These are phyloP conservation scores for Steinernema hermaphroditum DNA, from an alignment of 2,888 invertebrate species.

Conservation along the genomic window DNA sequence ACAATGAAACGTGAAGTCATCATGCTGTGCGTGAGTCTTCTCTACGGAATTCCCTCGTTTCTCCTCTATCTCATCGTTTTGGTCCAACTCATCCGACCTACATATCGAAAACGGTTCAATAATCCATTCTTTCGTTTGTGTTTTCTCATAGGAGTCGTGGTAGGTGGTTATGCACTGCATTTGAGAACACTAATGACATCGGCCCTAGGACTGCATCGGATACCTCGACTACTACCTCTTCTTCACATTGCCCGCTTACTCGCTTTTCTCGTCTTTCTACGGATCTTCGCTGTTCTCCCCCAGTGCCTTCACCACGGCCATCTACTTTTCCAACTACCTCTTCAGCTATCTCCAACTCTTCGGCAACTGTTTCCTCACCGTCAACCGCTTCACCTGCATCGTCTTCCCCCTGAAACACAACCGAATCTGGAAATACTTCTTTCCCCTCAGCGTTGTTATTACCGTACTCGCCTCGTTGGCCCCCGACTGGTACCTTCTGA, in stretches of 20 bases:
- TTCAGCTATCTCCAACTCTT: too few relatives aligned
- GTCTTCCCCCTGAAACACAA: neutral
- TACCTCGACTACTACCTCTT: constrained; percentile 2
- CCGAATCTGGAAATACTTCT: neutral
- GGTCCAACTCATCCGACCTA: neutral
- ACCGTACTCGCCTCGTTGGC: constrained; percentile 7
- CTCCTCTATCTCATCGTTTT: neutral
- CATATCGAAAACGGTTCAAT: neutral
- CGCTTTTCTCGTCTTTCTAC: neutral
- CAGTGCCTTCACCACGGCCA: too few relatives aligned
- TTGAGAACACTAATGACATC: too few relatives aligned
- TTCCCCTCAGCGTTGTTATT: neutral
- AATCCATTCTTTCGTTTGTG: constrained; percentile 7
- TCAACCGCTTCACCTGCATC: neutral
- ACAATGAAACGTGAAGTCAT: constrained; percentile 2
- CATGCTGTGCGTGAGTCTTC: neutral
- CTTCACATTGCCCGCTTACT: constrained; percentile 7
- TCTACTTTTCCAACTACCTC: too few relatives aligned
- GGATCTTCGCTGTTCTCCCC: too few relatives aligned
- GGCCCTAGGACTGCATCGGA: constrained; percentile 21
- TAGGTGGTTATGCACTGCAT: too few relatives aligned
- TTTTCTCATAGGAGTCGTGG: constrained; percentile 6
- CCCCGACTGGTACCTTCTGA: neutral
- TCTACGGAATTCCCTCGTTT: constrained; percentile 16
- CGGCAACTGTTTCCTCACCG: too few relatives aligned